These are phyloP conservation scores for Aplocera efformata DNA, from an alignment of 2,888 invertebrate species.

Conservation along the genomic window DNA sequence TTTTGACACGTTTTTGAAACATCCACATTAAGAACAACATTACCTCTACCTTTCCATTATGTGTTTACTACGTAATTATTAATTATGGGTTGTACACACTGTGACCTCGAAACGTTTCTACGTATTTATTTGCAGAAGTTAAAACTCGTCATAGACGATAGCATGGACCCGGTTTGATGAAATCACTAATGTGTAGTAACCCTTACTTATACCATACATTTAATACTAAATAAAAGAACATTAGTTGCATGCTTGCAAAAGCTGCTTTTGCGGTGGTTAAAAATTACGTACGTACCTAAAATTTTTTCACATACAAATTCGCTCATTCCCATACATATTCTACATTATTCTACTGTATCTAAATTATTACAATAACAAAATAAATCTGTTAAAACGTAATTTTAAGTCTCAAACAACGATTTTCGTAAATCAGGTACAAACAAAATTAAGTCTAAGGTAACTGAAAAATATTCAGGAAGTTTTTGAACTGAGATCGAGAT, in stretches of 20 bases:
- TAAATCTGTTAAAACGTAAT: constrained; percentile 69
- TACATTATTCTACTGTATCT: constrained; percentile 51
- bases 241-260: constrained; percentile 72
- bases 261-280: constrained; percentile 73
- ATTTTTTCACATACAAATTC: constrained; percentile 64
- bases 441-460: constrained; percentile 76
- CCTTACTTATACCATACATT: constrained; percentile 51
- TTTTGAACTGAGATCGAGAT: constrained; percentile 66
- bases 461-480: constrained; percentile 69
- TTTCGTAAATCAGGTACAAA: constrained; percentile 77
- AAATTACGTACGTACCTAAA: constrained; percentile 47
- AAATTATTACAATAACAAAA: constrained; percentile 60
- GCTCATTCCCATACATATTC: constrained; percentile 62
- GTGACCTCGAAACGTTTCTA: constrained; percentile 11
- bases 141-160: constrained; percentile 30
- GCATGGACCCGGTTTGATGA: constrained; percentile 34
- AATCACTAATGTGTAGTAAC: constrained; percentile 45
- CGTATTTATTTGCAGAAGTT: constrained; percentile 27
- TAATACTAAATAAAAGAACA: constrained; percentile 51
- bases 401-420: constrained; percentile 69
- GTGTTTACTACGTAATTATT: constrained; percentile 58
- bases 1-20: constrained; percentile 75
- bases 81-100: constrained; percentile 22
- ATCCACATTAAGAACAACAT: constrained; percentile 52
- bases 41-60: constrained; percentile 61